Evolutionary conservation across 2,797 vertebrate species (phyloP), one percentile per base, ranked within the genome.

Genomic region (Alcedo quadribrachys): DNA sequence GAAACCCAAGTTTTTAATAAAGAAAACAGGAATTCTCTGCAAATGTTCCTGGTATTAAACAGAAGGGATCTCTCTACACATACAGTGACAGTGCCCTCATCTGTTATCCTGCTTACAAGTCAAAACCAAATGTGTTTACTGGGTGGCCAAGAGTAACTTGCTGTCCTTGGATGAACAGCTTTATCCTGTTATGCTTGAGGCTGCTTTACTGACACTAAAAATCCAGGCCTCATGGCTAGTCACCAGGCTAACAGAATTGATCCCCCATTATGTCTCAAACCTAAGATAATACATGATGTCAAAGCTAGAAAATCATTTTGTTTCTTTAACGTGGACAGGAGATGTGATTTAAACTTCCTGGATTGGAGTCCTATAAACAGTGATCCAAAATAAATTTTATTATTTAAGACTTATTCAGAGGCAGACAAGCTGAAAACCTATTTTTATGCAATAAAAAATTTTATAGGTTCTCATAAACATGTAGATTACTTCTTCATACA

Each of bases 401-500:
- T 94, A 88, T 89, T 90, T 88, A 91, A 94, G 76, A 73, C 16
- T 89, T 90, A 81, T 32, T 84, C 68, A 67, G 50, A 89, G 55
- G 67, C 33, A 90, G 70, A 73, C 65, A 81, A 86, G 63, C 66
- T 61, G 73, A 89, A 93, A 93, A n/a, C 13, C 27, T 71, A 48
- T 58, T 82, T 92, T 91, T 89, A 85, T 51, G 30, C 48, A 85
- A 94, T 57, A 88, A 87, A 89, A 79, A 92, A 85, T 9, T 62
- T 84, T 66, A 90, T 67, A 63, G 67, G 43, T n/a, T 82, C 57
- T 83, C 48, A 70, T 89, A 81, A 93, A 91, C 68, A 92, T 86
- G 81, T 57, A 81, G 88, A 90, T 83, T 81, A 51, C 46, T 90
- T 85, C 33, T 88, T 65, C 70, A 33, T 51, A 66, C 55, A 66